phyloP scores from a whole-genome alignment of 2,797 vertebrate genomes.

The Falco biarmicus region DNA sequence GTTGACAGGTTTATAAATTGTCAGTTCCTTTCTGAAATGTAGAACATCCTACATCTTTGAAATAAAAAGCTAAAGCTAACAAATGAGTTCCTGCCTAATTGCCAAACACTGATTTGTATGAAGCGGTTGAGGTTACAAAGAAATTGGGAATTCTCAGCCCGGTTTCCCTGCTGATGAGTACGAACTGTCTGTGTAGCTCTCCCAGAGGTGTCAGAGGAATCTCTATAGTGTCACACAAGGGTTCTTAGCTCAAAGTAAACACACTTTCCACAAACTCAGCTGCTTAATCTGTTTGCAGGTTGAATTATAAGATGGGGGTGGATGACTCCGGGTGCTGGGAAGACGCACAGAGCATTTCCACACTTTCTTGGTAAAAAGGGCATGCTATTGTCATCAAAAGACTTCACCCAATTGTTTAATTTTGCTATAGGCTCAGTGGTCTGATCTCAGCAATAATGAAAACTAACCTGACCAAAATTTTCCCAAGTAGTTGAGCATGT shows the following conservation, averaged over 20 bases:
- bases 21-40: slow-evolving; percentile 54
- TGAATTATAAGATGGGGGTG: slow-evolving; percentile 86
- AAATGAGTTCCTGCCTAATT: slow-evolving; percentile 72
- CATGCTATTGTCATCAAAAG: slow-evolving; percentile 69
- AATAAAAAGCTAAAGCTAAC: slow-evolving; percentile 65
- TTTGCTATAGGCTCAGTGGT: slow-evolving; percentile 58
- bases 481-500: slow-evolving; percentile 53
- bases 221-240: slow-evolving; percentile 81
- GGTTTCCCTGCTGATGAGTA: slow-evolving; percentile 76
- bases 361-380: slow-evolving; percentile 76
- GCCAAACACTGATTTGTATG: slow-evolving; percentile 74
- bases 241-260: slow-evolving; percentile 86
- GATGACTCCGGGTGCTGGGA: slow-evolving; percentile 80
- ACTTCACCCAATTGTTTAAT: slow-evolving; percentile 70
- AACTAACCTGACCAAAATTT: slow-evolving; percentile 70
- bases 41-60: slow-evolving; percentile 40
- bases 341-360: slow-evolving; percentile 76
- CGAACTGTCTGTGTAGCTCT: slow-evolving; percentile 76
- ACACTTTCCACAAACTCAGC: slow-evolving; percentile 82
- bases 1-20: slow-evolving; percentile 37
- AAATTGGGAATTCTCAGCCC: slow-evolving; percentile 75
- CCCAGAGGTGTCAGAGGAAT: slow-evolving; percentile 77
- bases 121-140: slow-evolving; percentile 75
- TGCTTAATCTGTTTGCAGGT: slow-evolving; percentile 89
- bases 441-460: slow-evolving; percentile 65